Percentiles rank a stretch among this genome's conserved stretches.
Conservation (phyloP, 2,113 vertebrate genomes). For the Pipra filicauda region DNA sequence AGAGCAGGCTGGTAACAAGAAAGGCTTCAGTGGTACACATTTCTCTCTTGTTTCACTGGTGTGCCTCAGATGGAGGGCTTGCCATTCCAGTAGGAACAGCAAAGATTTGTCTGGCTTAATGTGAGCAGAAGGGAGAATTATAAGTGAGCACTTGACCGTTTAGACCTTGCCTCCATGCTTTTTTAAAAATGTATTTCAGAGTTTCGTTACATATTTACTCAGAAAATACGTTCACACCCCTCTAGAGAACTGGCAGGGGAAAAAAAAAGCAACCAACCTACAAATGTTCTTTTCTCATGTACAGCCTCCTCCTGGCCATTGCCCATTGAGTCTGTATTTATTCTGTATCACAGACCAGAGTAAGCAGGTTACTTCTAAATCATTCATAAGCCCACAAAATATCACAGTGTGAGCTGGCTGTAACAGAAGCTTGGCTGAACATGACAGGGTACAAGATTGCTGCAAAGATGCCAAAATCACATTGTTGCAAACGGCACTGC, state of each 20-base stretch:
- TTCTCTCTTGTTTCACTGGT: background rate
- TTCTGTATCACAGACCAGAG: background rate
- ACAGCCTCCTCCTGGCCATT: background rate
- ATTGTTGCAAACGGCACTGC: background rate
- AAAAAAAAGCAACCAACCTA: accelerated
- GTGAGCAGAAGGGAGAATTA: background rate
- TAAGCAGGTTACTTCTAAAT: background rate
- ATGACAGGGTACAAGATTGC: background rate
- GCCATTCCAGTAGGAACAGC: background rate
- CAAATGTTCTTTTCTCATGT: background rate
- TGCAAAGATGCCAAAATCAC: background rate
- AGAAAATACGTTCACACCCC: background rate
- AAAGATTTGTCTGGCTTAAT: background rate
- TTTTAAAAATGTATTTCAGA: background rate
- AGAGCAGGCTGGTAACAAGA: background rate
- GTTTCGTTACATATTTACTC: background rate
- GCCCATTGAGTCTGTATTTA: background rate
- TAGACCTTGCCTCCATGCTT: background rate
- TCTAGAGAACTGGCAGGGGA: background rate
- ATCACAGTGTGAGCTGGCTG: background rate
- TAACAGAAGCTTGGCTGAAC: background rate
- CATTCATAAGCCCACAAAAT: background rate
- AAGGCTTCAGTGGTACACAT: accelerated
- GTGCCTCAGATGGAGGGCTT: background rate
- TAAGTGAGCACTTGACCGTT: background rate